phyloP scores from a whole-genome alignment of 2,888 invertebrate species.

The Diarsia brunnea region DNA sequence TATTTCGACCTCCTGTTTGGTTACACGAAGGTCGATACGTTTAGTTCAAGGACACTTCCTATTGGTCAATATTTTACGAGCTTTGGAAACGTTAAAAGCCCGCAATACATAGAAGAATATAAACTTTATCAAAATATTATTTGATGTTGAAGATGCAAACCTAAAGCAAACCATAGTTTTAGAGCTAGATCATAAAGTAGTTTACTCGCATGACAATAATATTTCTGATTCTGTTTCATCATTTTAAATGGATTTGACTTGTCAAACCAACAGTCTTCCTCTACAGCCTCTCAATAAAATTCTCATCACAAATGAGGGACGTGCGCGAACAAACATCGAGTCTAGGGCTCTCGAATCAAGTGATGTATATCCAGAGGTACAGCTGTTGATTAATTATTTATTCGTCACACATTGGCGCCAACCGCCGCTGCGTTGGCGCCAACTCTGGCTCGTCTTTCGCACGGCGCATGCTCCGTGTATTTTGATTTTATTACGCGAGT shows the following conservation, averaged over 20 bases:
- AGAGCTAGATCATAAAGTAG: not conserved
- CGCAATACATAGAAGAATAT: not conserved
- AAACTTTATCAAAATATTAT: not conserved
- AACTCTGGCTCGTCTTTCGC: constrained; percentile 67
- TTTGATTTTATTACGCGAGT: constrained; percentile 74
- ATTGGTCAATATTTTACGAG: constrained; percentile 66
- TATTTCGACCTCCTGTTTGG: constrained; percentile 57
- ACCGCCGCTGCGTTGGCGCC: constrained; percentile 68
- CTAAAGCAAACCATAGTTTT: not conserved
- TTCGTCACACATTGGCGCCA: constrained; percentile 72
- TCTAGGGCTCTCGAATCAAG: constrained; percentile 36
- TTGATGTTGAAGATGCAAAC: not conserved
- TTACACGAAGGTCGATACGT: constrained; percentile 63
- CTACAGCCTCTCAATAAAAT: constrained; percentile 9
- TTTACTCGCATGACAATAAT: not conserved
- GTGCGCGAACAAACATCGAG: constrained; percentile 29
- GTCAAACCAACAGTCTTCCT: not conserved
- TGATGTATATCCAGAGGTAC: constrained; percentile 36
- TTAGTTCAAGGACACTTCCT: constrained; percentile 69
- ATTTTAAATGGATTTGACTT: constrained; percentile 17
- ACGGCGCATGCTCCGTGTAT: constrained; percentile 58
- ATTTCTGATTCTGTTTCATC: not conserved
- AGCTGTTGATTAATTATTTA: constrained; percentile 63
- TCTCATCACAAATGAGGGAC: constrained; percentile 10
- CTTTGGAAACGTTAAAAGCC: constrained; percentile 31